A percentile compares a stretch with the other conserved stretches of the same genome.
Evolutionary conservation across 2,888 invertebrate species (phyloP).

Genomic region (Caenorhabditis uteleia): DNA sequence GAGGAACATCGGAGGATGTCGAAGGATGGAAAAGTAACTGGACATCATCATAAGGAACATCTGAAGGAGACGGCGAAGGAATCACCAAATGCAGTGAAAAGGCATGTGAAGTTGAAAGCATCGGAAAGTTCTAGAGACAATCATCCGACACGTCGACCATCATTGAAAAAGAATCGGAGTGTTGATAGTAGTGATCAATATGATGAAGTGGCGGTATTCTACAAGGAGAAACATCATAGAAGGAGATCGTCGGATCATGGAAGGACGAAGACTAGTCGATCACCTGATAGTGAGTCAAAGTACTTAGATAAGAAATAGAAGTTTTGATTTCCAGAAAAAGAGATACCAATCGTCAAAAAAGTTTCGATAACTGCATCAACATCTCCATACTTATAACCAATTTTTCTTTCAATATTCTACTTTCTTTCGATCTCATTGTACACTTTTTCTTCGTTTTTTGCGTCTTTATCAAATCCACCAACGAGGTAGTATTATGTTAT

Average conservation of each 20-base stretch:
- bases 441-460: not conserved
- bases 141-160: not conserved
- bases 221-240: slow-evolving; percentile 34
- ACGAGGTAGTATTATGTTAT: not conserved
- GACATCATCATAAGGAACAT: slow-evolving; percentile 27
- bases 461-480: not conserved
- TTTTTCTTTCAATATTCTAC: not conserved
- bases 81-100: slow-evolving; percentile 15
- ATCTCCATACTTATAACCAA: slow-evolving; percentile 6
- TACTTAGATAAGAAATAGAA: not conserved
- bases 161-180: slow-evolving; percentile 29
- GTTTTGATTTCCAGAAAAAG: slow-evolving; percentile 23
- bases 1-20: slow-evolving; percentile 24
- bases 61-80: slow-evolving; percentile 9
- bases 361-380: slow-evolving; percentile 40
- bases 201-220: slow-evolving; percentile 42
- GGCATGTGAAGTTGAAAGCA: slow-evolving; percentile 25
- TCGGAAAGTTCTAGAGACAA: slow-evolving; percentile 22
- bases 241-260: slow-evolving; percentile 38
- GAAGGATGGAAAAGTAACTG: slow-evolving; percentile 6
- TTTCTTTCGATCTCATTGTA: not conserved
- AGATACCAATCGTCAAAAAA: slow-evolving; percentile 43
- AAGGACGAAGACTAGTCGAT: slow-evolving; percentile 27
- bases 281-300: slow-evolving; percentile 28
- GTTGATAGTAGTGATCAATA: slow-evolving; percentile 35